phyloP scores from a whole-genome alignment of 1,140 invertebrate genomes.

The Mamestra configurata region DNA sequence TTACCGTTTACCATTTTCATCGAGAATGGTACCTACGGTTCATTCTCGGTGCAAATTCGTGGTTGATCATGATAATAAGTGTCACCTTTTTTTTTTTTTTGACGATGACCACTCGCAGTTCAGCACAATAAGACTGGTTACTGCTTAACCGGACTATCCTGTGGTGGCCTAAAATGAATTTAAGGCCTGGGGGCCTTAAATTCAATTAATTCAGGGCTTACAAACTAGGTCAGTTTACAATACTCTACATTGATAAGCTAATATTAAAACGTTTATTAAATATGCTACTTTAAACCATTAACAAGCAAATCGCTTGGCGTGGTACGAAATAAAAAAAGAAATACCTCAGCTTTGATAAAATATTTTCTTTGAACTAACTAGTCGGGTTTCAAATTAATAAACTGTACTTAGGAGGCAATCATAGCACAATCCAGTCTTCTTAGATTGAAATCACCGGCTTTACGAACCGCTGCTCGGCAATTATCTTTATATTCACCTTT shows the following conservation, averaged over 20 bases:
- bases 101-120: no score
- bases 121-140: no score
- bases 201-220: no score
- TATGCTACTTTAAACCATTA: no score
- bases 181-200: no score
- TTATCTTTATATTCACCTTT: slow-evolving; percentile 28
- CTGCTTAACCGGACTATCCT: no score
- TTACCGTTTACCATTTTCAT: no score
- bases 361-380: neutral
- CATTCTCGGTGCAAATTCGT: no score
- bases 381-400: slow-evolving; percentile 14
- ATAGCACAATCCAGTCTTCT: neutral
- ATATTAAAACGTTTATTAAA: neutral
- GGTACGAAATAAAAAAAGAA: neutral
- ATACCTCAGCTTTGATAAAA: neutral
- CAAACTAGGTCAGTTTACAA: neutral
- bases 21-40: no score
- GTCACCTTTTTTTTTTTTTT: no score
- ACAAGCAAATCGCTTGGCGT: neutral
- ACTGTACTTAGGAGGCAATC: slow-evolving; percentile 8
- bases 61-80: no score
- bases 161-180: no score
- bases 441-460: slow-evolving; percentile 15
- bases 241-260: neutral
- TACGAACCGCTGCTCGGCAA: neutral